Evolutionary conservation across 2,113 vertebrate genomes (phyloP).

Genomic region (Columba livia): DNA sequence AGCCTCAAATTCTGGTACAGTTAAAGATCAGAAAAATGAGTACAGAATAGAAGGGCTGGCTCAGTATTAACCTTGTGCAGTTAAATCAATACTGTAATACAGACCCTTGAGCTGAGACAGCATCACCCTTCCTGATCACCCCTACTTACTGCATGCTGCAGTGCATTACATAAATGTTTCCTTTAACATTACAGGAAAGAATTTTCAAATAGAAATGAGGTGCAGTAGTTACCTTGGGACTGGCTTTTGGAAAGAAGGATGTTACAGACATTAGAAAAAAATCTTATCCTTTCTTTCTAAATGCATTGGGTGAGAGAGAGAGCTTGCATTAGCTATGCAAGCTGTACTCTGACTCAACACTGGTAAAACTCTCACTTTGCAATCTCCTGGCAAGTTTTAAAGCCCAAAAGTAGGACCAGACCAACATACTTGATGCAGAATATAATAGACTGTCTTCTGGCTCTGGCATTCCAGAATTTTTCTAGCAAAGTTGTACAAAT

Average conservation of each 20-base stretch:
- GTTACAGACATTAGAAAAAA: background rate
- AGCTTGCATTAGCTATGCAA: background rate
- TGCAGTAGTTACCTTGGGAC: background rate
- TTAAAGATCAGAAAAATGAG: constrained; percentile 53
- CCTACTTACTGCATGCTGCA: background rate
- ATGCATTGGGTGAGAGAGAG: background rate
- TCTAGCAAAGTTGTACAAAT: background rate
- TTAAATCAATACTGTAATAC: constrained; percentile 59
- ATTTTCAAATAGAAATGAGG: constrained; percentile 13
- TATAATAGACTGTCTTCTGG: background rate
- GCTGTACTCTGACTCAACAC: background rate
- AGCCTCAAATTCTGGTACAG: background rate
- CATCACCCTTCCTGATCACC: background rate
- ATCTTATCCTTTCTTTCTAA: background rate
- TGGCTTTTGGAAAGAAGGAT: background rate
- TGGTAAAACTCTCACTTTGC: background rate
- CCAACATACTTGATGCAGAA: background rate
- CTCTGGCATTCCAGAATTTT: background rate
- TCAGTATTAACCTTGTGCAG: constrained; percentile 38
- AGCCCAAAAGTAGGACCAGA: background rate
- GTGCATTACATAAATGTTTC: background rate
- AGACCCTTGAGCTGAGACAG: background rate
- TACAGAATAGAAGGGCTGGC: constrained; percentile 4
- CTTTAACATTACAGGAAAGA: background rate
- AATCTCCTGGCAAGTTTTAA: background rate